Evolutionary conservation across 2,113 vertebrate species (phyloP).

Genomic region (Embiotoca jacksoni): DNA sequence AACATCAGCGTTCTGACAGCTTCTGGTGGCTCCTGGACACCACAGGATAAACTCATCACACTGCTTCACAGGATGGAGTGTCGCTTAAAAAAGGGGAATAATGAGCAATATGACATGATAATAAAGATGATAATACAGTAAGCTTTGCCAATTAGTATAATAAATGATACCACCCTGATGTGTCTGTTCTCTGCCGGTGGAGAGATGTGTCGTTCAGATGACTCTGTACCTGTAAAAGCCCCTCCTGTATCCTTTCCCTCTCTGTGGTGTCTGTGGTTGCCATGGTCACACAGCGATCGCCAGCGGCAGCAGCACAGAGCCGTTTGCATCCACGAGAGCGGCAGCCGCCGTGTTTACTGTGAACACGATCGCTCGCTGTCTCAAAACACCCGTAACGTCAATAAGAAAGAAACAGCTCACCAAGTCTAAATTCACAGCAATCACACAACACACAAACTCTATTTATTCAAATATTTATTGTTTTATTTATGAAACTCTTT

Average conservation of each 20-base stretch:
- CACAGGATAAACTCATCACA: not conserved
- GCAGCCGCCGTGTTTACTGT: not conserved
- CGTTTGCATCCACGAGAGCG: not conserved
- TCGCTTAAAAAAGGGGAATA: not conserved
- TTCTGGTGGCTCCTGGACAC: not conserved
- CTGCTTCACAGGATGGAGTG: not conserved
- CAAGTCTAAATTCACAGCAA: conserved; percentile 75
- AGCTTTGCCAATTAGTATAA: not conserved
- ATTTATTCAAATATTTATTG: conserved; percentile 85
- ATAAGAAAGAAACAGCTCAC: conserved; percentile 66
- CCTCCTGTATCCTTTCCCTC: not conserved
- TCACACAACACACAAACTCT: conserved; percentile 73
- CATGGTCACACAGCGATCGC: conserved; percentile 6
- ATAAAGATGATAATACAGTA: not conserved
- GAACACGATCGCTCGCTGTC: not conserved
- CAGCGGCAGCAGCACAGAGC: not conserved
- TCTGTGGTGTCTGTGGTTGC: not conserved
- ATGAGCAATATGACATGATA: not conserved
- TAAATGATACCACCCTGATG: not conserved
- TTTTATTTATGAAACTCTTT: conserved; percentile 79
- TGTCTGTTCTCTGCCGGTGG: not conserved
- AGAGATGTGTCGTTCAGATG: not conserved
- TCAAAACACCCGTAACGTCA: conserved; percentile 28
- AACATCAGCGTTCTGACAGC: not conserved
- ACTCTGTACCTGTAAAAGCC: conserved; percentile 8